These are phyloP conservation scores for Fregetta grallaria DNA, from an alignment of 2,113 vertebrate genomes.

Conservation along the genomic window DNA sequence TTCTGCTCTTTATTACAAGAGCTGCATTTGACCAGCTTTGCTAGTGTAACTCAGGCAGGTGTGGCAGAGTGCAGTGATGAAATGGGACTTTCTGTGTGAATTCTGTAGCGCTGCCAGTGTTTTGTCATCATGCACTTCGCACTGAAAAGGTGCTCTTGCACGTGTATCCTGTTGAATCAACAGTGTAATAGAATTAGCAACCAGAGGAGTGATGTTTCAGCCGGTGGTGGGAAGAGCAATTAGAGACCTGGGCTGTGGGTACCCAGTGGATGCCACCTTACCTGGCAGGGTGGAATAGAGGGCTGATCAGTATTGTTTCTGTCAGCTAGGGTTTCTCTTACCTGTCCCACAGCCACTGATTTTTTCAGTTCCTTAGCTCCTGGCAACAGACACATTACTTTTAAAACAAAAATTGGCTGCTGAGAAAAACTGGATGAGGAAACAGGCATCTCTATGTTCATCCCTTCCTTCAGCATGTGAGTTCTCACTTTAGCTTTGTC, in stretches of 20 bases:
- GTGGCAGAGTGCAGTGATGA: neutral
- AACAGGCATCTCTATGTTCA: neutral
- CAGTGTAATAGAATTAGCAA: neutral
- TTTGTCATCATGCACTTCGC: neutral
- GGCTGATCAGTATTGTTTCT: neutral
- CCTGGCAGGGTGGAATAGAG: neutral
- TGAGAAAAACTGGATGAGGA: slow-evolving; percentile 4
- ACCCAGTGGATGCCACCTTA: neutral
- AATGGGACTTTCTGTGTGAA: neutral
- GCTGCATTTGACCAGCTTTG: neutral
- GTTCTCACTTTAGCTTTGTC: neutral
- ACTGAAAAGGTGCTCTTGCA: neutral
- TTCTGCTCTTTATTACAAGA: neutral
- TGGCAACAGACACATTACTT: neutral
- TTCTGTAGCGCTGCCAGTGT: neutral
- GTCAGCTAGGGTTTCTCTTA: neutral
- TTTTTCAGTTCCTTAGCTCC: neutral
- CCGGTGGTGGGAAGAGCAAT: neutral
- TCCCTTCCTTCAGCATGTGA: neutral
- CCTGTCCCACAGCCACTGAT: neutral
- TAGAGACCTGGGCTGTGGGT: neutral
- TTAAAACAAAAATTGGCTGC: neutral
- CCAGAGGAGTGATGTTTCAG: neutral
- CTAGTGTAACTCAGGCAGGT: neutral
- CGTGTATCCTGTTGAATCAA: neutral